These are phyloP conservation scores for Phrixothrix hirtus DNA, from an alignment of 2,888 invertebrate species.

Conservation along the genomic window DNA sequence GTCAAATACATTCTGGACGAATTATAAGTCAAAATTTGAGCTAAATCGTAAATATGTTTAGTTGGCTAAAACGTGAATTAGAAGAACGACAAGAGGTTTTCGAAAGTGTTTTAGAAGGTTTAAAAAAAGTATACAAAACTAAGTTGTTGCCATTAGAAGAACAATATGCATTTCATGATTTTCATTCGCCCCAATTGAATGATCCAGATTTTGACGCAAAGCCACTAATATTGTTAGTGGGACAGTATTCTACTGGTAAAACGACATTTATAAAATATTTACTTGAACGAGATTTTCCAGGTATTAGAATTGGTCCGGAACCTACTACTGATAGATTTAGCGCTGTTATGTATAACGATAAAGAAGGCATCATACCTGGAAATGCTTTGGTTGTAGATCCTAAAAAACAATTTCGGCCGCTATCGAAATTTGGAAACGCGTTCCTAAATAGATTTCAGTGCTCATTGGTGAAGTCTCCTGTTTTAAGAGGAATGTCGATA, in stretches of 20 bases:
- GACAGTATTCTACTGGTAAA: constrained; percentile 98
- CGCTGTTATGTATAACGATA: constrained; percentile 93
- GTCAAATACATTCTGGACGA: too few relatives aligned
- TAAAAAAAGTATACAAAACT: constrained; percentile 89
- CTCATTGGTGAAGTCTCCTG: constrained; percentile 85
- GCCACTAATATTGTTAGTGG: constrained; percentile 95
- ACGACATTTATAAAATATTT: constrained; percentile 94
- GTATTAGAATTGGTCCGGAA: constrained; percentile 97
- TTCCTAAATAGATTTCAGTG: constrained; percentile 98
- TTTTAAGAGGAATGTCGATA: constrained; percentile 92
- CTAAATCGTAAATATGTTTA: constrained; percentile 70
- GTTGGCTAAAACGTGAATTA: constrained; percentile 77
- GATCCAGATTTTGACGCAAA: constrained; percentile 98
- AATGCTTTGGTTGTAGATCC: constrained; percentile 98
- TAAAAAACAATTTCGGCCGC: constrained; percentile 92
- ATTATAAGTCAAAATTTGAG: too few relatives aligned
- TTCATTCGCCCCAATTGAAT: constrained; percentile 90
- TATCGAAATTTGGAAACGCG: constrained; percentile 96
- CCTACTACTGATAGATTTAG: constrained; percentile 99
- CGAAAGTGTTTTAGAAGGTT: constrained; percentile 90
- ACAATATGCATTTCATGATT: constrained; percentile 91
- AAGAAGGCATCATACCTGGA: constrained; percentile 93
- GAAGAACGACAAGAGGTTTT: constrained; percentile 66
- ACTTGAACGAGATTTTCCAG: constrained; percentile 92
- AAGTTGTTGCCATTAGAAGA: constrained; percentile 89